Conservation (phyloP, 2,797 vertebrate genomes). For the Erpetoichthys calabaricus region DNA sequence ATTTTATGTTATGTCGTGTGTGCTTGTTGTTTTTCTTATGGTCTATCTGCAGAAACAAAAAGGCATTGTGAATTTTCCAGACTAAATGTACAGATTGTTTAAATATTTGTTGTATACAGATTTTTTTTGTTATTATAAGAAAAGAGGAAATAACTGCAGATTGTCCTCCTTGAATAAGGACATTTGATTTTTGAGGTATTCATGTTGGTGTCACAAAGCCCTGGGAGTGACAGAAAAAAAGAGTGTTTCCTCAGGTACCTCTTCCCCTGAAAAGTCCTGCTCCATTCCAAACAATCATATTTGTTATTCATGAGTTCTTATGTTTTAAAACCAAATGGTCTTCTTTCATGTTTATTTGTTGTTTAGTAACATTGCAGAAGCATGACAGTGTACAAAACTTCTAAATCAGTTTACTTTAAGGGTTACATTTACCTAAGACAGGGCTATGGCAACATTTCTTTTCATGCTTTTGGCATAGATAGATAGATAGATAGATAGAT, state of each 20-base stretch:
- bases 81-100: constrained; percentile 62
- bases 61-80: constrained; percentile 32
- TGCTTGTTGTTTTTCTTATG: constrained; percentile 46
- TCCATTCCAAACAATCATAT: too few relatives aligned
- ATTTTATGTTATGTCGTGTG: constrained; percentile 4
- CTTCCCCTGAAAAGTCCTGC: too few relatives aligned
- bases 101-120: constrained; percentile 43
- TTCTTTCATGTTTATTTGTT: too few relatives aligned
- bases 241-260: background rate
- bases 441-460: too few relatives aligned
- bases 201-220: constrained; percentile 39
- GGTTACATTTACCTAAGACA: too few relatives aligned
- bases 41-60: constrained; percentile 42
- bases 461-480: too few relatives aligned
- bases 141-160: constrained; percentile 31
- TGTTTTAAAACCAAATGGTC: too few relatives aligned
- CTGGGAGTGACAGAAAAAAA: constrained; percentile 29
- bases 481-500: too few relatives aligned
- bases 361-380: too few relatives aligned
- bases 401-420: too few relatives aligned
- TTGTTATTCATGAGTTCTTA: too few relatives aligned
- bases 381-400: too few relatives aligned
- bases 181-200: constrained; percentile 47
- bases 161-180: constrained; percentile 62
- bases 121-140: constrained; percentile 53